Evolutionary conservation across 2,113 vertebrate genomes (phyloP).

Genomic region (Nibea coibor): DNA sequence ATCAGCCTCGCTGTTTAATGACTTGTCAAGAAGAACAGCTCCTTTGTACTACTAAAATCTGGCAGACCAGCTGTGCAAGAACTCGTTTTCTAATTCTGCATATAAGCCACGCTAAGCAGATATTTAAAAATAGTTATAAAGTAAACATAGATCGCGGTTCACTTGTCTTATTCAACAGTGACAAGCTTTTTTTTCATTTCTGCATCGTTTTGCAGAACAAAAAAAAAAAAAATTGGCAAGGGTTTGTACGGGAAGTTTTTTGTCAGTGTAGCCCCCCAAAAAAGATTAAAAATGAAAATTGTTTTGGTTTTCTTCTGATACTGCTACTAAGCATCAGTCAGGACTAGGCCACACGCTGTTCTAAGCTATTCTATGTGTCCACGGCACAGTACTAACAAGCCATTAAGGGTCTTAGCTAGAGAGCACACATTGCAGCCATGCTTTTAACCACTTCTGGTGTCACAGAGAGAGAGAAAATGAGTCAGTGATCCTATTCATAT

Average conservation of each 20-base stretch:
- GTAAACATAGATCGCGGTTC: neutral
- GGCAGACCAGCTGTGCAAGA: neutral
- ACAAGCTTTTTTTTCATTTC: neutral
- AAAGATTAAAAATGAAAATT: conserved; percentile 29
- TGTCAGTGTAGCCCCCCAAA: neutral
- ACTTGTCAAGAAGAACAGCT: neutral
- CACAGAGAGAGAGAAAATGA: neutral
- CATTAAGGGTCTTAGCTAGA: conserved; percentile 7
- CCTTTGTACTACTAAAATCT: neutral
- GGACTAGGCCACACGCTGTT: conserved; percentile 3
- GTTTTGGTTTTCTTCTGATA: conserved; percentile 30
- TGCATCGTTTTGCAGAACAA: neutral
- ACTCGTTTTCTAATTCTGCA: neutral
- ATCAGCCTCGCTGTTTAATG: neutral
- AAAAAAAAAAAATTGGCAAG: neutral
- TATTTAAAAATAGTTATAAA: neutral
- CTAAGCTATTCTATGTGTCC: conserved; percentile 24
- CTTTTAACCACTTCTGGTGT: conserved; percentile 6
- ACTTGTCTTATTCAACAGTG: neutral
- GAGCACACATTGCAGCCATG: neutral
- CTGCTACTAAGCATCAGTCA: conserved; percentile 20
- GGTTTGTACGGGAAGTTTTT: neutral
- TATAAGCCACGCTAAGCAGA: neutral
- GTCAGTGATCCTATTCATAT: neutral
- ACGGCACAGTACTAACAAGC: neutral